These are phyloP conservation scores for Myotis vivesi DNA, from an alignment of 2,797 vertebrate genomes.

Conservation along the genomic window DNA sequence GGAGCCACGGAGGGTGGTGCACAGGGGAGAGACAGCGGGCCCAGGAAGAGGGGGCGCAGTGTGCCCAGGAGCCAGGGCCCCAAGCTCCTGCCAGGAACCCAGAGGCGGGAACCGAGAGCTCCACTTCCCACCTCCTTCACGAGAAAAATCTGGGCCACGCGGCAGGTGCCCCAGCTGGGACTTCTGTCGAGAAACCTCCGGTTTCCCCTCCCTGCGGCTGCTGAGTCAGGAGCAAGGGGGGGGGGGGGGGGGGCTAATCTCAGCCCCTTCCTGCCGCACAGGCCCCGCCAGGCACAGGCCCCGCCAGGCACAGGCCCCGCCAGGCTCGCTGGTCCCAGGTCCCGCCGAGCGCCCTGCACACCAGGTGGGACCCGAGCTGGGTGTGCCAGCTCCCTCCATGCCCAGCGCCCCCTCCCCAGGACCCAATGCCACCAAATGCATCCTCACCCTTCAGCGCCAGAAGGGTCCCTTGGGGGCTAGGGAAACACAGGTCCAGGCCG, in stretches of 20 bases:
- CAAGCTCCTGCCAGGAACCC: not conserved
- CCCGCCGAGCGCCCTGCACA: not conserved
- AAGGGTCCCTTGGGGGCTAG: not conserved
- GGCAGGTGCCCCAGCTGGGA: not conserved
- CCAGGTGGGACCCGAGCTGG: not conserved
- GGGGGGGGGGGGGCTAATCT: not conserved
- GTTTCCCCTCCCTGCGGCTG: conserved; percentile 33
- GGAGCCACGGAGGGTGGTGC: not conserved
- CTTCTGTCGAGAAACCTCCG: not conserved
- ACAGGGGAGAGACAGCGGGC: accelerated
- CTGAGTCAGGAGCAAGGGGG: conserved; percentile 61
- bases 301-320: not conserved
- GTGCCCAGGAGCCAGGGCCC: not conserved
- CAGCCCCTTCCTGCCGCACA: not conserved
- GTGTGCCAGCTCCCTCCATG: accelerated
- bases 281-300: conserved; percentile 4
- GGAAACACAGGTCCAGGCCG: not conserved
- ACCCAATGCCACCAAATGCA: not conserved
- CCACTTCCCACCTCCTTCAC: not conserved
- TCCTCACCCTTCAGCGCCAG: not conserved
- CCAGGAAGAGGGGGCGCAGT: accelerated
- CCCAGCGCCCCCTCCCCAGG: not conserved
- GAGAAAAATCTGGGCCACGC: not conserved
- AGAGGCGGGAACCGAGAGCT: not conserved
- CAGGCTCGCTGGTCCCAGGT: not conserved